A percentile compares a stretch with the other conserved stretches of the same genome.
Evolutionary conservation across 2,113 vertebrate genomes (phyloP).

Genomic region (Barbus barbus): DNA sequence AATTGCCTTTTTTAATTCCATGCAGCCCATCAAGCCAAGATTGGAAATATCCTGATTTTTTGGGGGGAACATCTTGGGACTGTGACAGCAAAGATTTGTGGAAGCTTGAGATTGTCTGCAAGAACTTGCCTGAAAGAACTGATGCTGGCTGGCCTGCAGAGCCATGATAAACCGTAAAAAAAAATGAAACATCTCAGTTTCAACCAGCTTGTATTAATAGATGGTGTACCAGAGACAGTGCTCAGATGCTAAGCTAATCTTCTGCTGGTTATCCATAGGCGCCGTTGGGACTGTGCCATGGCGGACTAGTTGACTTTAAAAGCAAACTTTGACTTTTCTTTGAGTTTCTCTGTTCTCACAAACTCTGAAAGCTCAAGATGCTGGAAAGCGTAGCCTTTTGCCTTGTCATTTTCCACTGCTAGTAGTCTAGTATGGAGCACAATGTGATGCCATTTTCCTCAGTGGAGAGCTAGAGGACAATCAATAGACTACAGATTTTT

Average conservation of each 20-base stretch:
- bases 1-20: conserved; percentile 79
- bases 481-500: background rate
- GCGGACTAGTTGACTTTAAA: conserved; percentile 49
- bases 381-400: background rate
- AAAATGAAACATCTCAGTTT: conserved; percentile 73
- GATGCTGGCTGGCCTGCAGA: conserved; percentile 68
- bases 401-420: background rate
- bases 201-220: conserved; percentile 47
- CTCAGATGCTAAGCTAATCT: conserved; percentile 64
- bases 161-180: conserved; percentile 75
- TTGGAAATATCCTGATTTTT: conserved; percentile 74
- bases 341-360: conserved; percentile 31
- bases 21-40: conserved; percentile 74
- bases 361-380: conserved; percentile 1
- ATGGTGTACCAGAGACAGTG: conserved; percentile 52
- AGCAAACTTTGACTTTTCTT: conserved; percentile 51
- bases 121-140: conserved; percentile 65
- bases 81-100: conserved; percentile 70
- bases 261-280: conserved; percentile 47
- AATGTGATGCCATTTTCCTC: background rate
- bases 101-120: conserved; percentile 64
- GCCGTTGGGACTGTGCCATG: conserved; percentile 15
- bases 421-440: background rate
- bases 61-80: conserved; percentile 69
- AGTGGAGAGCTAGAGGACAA: background rate